Conservation (phyloP, 2,797 vertebrate species). For the Rachycentron canadum region DNA sequence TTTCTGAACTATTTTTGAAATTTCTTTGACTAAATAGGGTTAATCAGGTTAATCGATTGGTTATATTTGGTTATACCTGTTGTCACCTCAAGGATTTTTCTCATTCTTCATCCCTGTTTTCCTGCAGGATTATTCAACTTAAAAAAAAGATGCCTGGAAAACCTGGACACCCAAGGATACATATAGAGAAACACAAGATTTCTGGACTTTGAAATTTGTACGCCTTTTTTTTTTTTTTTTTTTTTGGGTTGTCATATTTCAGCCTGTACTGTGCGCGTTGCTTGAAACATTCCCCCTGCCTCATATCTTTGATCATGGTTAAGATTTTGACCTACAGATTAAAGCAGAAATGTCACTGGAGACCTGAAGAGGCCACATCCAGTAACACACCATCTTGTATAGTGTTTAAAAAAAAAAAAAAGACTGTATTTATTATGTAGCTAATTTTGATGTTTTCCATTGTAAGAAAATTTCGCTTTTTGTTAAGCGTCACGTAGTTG, state of each 20-base stretch:
- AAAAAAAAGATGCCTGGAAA: constrained; percentile 42
- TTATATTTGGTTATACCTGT: too few relatives aligned
- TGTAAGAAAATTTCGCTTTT: constrained; percentile 47
- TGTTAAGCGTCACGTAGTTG: constrained; percentile 46
- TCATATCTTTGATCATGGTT: constrained; percentile 37
- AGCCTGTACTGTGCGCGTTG: constrained; percentile 65
- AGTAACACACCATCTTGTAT: constrained; percentile 70
- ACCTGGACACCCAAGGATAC: constrained; percentile 37
- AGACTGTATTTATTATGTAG: constrained; percentile 81
- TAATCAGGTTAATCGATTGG: too few relatives aligned
- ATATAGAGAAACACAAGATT: constrained; percentile 44
- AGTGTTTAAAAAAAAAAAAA: constrained; percentile 66
- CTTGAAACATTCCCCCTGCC: constrained; percentile 66
- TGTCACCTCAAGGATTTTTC: not conserved
- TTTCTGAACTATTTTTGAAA: too few relatives aligned
- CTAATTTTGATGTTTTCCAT: constrained; percentile 46
- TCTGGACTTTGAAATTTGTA: constrained; percentile 66
- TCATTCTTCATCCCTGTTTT: not conserved
- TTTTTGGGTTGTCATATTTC: constrained; percentile 45
- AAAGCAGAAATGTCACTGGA: constrained; percentile 57
- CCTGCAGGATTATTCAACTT: constrained; percentile 83
- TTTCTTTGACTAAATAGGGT: too few relatives aligned
- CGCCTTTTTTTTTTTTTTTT: constrained; percentile 20
- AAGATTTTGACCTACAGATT: constrained; percentile 28
- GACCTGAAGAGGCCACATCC: constrained; percentile 7